Percentiles rank a stretch among this genome's conserved stretches.
Evolutionary conservation across 2,113 vertebrate genomes (phyloP).

Genomic region (Lagopus leucura): DNA sequence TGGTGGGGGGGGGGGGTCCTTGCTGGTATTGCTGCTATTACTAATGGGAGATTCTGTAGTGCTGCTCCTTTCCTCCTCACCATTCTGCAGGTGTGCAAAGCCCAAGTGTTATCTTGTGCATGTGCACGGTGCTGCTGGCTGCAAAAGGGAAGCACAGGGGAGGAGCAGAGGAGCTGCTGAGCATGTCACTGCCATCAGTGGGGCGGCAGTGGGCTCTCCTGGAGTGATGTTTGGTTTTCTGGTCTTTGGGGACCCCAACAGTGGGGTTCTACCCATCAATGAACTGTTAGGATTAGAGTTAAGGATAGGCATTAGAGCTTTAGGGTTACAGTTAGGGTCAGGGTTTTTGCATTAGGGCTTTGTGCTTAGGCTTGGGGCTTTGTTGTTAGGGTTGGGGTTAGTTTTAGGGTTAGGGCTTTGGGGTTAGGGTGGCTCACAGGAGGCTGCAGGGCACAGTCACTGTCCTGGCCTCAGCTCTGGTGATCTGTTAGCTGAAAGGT

Average conservation of each 20-base stretch:
- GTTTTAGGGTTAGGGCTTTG: no score
- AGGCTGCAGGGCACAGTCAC: not conserved
- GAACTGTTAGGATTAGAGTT: no score
- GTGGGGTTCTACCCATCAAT: not conserved
- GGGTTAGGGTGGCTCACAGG: not conserved
- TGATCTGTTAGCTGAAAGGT: not conserved
- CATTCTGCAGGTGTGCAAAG: not conserved
- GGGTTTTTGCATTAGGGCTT: no score
- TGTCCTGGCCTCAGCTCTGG: rapidly evolving
- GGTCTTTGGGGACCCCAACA: rapidly evolving
- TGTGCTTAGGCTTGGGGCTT: no score
- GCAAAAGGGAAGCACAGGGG: not conserved
- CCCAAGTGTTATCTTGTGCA: rapidly evolving
- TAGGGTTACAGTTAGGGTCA: no score
- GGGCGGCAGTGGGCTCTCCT: not conserved
- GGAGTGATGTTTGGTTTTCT: not conserved
- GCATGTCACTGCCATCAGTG: not conserved
- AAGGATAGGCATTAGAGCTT: no score
- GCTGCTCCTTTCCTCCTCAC: not conserved
- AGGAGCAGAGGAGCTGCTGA: not conserved
- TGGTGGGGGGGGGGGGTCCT: not conserved
- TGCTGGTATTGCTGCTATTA: not conserved
- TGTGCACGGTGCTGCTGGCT: rapidly evolving
- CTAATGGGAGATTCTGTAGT: not conserved
- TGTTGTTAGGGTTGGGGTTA: no score